phyloP scores from a whole-genome alignment of 2,888 invertebrate genomes.

The Minunthozetes semirufus region DNA sequence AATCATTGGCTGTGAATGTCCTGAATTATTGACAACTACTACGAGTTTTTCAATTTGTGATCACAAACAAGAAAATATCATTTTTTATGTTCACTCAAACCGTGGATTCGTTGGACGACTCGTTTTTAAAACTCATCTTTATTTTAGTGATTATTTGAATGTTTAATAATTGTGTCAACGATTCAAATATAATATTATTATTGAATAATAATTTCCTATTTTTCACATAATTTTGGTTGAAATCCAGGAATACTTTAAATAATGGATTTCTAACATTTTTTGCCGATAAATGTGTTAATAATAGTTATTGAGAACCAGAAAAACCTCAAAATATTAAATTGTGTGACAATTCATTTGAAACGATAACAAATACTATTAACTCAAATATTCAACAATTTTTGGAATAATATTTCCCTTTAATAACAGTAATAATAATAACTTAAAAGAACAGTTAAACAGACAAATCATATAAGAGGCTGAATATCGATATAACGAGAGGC shows the following conservation, averaged over 20 bases:
- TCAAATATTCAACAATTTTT: background rate
- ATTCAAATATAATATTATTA: background rate
- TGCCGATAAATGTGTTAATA: background rate
- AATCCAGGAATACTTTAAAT: background rate
- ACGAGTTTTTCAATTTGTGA: background rate
- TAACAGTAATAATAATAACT: background rate
- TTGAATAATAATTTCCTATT: background rate
- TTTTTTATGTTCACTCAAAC: background rate
- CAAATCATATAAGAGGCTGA: no score
- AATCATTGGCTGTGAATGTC: conserved; percentile 2
- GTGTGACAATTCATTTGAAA: conserved; percentile 2
- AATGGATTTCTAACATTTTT: background rate
- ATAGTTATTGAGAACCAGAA: background rate
- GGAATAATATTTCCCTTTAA: background rate
- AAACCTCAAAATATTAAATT: background rate
- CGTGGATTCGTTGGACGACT: background rate
- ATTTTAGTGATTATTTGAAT: background rate
- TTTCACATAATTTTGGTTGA: background rate
- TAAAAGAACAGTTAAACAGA: background rate
- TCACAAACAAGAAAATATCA: background rate
- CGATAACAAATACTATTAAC: background rate
- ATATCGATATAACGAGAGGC: background rate
- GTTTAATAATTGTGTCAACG: background rate
- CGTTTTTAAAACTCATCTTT: background rate
- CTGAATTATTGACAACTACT: background rate